Evolutionary conservation across 2,888 invertebrate species (phyloP).

Genomic region (Agrochola circellaris): DNA sequence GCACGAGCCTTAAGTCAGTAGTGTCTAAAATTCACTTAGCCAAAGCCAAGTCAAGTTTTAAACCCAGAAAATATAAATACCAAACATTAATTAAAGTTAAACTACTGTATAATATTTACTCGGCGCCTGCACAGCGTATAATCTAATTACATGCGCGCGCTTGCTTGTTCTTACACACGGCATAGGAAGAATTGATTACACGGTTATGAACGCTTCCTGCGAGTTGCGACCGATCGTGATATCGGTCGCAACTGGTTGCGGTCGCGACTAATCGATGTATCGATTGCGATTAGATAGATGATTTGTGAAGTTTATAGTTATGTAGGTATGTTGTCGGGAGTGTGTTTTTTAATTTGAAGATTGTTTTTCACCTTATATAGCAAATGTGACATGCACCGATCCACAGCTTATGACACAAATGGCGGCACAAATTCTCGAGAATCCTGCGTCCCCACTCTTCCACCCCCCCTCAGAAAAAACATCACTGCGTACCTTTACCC

Average conservation of each 20-base stretch:
- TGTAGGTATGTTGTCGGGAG: background rate
- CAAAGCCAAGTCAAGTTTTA: background rate
- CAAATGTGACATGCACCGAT: background rate
- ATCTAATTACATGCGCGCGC: conserved; percentile 69
- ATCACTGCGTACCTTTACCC: background rate
- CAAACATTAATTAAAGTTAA: conserved; percentile 18
- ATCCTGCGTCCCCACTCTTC: background rate
- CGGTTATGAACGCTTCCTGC: conserved; percentile 57
- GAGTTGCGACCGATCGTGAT: conserved; percentile 49
- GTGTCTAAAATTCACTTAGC: background rate
- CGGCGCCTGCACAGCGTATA: conserved; percentile 58
- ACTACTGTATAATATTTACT: conserved; percentile 41
- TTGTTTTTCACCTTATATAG: background rate
- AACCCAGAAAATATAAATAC: background rate
- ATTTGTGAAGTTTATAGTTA: conserved; percentile 11
- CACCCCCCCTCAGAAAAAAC: background rate
- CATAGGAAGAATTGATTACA: conserved; percentile 66
- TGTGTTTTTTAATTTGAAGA: background rate
- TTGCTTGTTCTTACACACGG: conserved; percentile 52
- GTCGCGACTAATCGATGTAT: conserved; percentile 48
- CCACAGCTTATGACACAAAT: background rate
- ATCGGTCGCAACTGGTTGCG: conserved; percentile 48
- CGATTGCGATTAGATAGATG: conserved; percentile 27
- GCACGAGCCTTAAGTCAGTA: no score
- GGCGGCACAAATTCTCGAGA: background rate